phyloP scores from a whole-genome alignment of 2,888 invertebrate genomes.

The Sinhomidia bicolor region DNA sequence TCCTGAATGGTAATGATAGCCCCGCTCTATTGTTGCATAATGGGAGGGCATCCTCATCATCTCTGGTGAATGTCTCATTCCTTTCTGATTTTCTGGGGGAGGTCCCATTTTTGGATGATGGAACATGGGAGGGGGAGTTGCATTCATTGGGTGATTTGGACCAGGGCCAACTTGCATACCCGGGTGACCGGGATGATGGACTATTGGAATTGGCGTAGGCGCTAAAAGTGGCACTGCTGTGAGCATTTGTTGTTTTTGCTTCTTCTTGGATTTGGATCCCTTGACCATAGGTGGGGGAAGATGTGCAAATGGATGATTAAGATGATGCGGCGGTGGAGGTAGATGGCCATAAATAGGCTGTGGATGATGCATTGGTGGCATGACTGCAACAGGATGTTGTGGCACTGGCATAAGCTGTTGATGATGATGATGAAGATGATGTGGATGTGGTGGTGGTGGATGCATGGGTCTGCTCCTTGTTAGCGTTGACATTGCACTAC shows the following conservation, averaged over 20 bases:
- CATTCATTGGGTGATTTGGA: slow-evolving; percentile 76
- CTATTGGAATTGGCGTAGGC: slow-evolving; percentile 79
- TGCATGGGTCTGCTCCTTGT: slow-evolving; percentile 75
- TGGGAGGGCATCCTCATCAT: slow-evolving; percentile 78
- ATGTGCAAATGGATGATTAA: slow-evolving; percentile 80
- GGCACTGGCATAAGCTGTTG: slow-evolving; percentile 79
- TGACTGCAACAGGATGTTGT: slow-evolving; percentile 77
- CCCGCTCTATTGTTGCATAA: slow-evolving; percentile 80
- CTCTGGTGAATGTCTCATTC: slow-evolving; percentile 75
- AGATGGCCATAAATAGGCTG: slow-evolving; percentile 80
- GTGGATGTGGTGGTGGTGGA: slow-evolving; percentile 69
- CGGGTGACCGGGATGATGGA: slow-evolving; percentile 75
- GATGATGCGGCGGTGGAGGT: slow-evolving; percentile 80
- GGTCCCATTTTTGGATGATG: slow-evolving; percentile 79
- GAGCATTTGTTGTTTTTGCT: slow-evolving; percentile 76
- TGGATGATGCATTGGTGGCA: slow-evolving; percentile 68
- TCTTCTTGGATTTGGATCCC: slow-evolving; percentile 77
- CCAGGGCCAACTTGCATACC: slow-evolving; percentile 76
- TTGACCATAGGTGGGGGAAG: slow-evolving; percentile 80
- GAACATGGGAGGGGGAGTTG: slow-evolving; percentile 79
- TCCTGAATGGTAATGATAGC: slow-evolving; percentile 79
- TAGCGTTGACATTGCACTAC: slow-evolving; percentile 80
- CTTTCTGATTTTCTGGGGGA: slow-evolving; percentile 67
- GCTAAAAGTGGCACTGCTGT: slow-evolving; percentile 79
- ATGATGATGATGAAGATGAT: slow-evolving; percentile 65